Conservation (phyloP, 2,113 vertebrate species). For the Aepyceros melampus region DNA sequence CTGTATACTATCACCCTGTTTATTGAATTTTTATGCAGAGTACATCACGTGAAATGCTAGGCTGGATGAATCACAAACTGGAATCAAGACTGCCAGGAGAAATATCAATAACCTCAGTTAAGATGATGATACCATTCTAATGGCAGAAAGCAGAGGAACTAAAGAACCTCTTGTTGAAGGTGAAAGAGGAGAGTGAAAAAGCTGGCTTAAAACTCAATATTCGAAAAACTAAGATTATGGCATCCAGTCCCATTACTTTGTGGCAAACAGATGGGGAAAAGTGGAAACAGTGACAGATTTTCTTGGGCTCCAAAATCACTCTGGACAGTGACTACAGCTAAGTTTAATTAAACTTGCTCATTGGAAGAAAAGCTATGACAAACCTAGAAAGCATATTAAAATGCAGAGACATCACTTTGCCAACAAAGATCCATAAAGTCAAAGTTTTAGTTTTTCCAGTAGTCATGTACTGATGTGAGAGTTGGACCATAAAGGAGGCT, state of each 20-base stretch:
- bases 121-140: not conserved
- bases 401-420: not conserved
- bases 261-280: not conserved
- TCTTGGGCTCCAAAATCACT: not conserved
- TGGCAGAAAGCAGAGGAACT: not conserved
- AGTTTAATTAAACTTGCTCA: not conserved
- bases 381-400: not conserved
- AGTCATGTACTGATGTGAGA: not conserved
- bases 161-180: not conserved
- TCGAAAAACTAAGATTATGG: not conserved
- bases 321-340: not conserved
- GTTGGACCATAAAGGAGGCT: not conserved
- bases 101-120: not conserved
- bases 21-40: not conserved
- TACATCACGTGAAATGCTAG: not conserved
- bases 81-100: not conserved
- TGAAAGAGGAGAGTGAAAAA: not conserved
- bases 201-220: not conserved
- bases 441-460: not conserved
- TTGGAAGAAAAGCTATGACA: not conserved
- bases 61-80: not conserved
- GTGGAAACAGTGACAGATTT: not conserved
- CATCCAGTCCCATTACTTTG: not conserved
- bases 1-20: not conserved
- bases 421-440: not conserved